phyloP scores from a whole-genome alignment of 2,113 vertebrate genomes.

The Prionailurus bengalensis region DNA sequence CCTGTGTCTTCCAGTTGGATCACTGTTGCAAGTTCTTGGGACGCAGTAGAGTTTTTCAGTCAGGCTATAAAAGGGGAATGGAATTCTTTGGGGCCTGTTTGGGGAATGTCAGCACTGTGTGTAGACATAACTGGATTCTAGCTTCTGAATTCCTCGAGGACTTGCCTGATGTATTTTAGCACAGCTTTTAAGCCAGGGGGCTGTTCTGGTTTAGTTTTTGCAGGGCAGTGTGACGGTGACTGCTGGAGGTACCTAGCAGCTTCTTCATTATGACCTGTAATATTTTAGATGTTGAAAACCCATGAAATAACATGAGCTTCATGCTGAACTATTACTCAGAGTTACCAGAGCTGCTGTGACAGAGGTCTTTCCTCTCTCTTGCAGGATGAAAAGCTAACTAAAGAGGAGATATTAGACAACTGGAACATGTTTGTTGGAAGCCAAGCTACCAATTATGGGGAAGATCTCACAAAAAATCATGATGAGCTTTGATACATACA shows the following conservation, averaged over 20 bases:
- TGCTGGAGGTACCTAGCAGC: not conserved
- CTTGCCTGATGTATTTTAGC: not conserved
- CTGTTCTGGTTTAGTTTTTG: not conserved
- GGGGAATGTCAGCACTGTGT: not conserved
- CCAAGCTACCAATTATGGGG: conserved; percentile 98
- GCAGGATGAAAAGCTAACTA: conserved; percentile 96
- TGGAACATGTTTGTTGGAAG: conserved; percentile 99
- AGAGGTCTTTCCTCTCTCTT: conserved; percentile 53
- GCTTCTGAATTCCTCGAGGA: not conserved
- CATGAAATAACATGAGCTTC: not conserved
- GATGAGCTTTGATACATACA: conserved; percentile 94
- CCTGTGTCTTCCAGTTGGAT: not conserved
- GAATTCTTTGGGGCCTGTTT: not conserved
- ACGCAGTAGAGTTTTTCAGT: not conserved
- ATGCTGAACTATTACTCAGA: not conserved
- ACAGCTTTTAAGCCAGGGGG: not conserved
- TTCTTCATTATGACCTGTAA: not conserved
- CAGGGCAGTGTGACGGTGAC: not conserved
- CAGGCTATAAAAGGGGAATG: not conserved
- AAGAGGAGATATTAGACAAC: conserved; percentile 97
- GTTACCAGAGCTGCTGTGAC: not conserved
- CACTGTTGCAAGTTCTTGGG: not conserved
- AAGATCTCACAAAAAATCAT: conserved; percentile 97
- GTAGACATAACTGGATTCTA: not conserved
- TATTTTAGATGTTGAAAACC: not conserved